phyloP scores from a whole-genome alignment of 2,113 vertebrate genomes.

The Gadus macrocephalus region DNA sequence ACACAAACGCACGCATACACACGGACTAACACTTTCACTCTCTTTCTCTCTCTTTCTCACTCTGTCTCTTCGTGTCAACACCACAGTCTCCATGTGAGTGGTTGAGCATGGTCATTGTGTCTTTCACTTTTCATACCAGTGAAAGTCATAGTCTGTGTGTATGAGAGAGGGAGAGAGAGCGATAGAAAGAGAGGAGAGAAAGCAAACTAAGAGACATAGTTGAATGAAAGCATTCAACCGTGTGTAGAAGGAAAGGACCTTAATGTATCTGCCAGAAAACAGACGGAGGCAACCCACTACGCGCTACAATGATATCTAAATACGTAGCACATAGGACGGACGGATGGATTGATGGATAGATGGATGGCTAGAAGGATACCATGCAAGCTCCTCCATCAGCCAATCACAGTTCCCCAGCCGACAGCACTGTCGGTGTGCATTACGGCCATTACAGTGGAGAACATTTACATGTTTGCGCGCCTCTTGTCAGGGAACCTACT shows the following conservation, averaged over 20 bases:
- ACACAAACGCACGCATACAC: no score
- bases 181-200: not conserved
- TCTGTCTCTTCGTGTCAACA: no score
- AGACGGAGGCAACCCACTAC: conserved; percentile 7
- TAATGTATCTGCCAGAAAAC: conserved; percentile 31
- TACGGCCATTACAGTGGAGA: conserved; percentile 52
- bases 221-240: conserved; percentile 28
- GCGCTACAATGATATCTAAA: conserved; percentile 24
- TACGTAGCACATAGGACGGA: conserved; percentile 6
- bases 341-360: conserved; percentile 11
- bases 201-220: not conserved
- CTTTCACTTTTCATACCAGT: no score
- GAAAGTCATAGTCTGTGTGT: no score
- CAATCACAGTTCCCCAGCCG: conserved; percentile 52
- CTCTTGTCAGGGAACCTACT: conserved; percentile 44
- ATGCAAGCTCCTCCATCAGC: conserved; percentile 33
- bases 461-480: conserved; percentile 58
- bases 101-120: no score
- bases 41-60: no score
- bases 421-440: conserved; percentile 56
- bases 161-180: not conserved
- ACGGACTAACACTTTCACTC: no score
- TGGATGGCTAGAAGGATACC: conserved; percentile 22
- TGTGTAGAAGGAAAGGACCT: conserved; percentile 15
- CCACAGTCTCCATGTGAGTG: no score